These are phyloP conservation scores for Callimorpha dominula DNA, from an alignment of 2,888 invertebrate genomes.

Conservation along the genomic window DNA sequence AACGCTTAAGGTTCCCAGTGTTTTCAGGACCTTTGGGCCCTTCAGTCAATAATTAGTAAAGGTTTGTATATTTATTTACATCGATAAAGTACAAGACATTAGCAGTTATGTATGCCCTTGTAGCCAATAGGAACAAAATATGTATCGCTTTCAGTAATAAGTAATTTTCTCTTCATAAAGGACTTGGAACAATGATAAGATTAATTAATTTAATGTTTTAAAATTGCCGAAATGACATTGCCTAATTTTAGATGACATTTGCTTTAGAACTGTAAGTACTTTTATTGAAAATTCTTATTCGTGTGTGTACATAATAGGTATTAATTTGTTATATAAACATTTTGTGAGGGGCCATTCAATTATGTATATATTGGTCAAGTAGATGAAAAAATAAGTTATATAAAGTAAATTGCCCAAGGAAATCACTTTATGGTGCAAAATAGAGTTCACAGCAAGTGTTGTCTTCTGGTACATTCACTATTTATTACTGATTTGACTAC, in stretches of 20 bases:
- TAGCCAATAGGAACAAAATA: slow-evolving; percentile 9
- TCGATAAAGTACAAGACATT: slow-evolving; percentile 21
- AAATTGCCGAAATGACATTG: slow-evolving; percentile 42
- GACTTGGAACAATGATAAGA: background rate
- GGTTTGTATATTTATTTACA: slow-evolving; percentile 11
- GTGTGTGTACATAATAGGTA: background rate
- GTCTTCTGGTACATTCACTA: background rate
- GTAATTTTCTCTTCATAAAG: slow-evolving; percentile 1
- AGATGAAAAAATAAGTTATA: background rate
- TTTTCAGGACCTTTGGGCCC: slow-evolving; percentile 3
- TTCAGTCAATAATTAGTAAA: slow-evolving; percentile 7
- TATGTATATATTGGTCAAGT: slow-evolving; percentile 8
- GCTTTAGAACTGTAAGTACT: background rate
- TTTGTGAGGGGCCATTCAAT: slow-evolving; percentile 9
- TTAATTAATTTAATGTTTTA: slow-evolving; percentile 18
- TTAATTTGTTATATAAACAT: slow-evolving; percentile 1
- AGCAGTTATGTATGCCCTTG: slow-evolving; percentile 5
- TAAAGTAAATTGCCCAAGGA: background rate
- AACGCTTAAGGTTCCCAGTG: background rate
- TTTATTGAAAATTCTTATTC: slow-evolving; percentile 3
- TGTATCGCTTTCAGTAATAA: slow-evolving; percentile 4
- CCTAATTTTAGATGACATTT: slow-evolving; percentile 17
- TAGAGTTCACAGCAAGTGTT: background rate
- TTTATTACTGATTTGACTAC: background rate
- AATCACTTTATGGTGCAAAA: background rate